These are phyloP conservation scores for Mayetiola destructor DNA, from an alignment of 2,888 invertebrate genomes.

Conservation along the genomic window DNA sequence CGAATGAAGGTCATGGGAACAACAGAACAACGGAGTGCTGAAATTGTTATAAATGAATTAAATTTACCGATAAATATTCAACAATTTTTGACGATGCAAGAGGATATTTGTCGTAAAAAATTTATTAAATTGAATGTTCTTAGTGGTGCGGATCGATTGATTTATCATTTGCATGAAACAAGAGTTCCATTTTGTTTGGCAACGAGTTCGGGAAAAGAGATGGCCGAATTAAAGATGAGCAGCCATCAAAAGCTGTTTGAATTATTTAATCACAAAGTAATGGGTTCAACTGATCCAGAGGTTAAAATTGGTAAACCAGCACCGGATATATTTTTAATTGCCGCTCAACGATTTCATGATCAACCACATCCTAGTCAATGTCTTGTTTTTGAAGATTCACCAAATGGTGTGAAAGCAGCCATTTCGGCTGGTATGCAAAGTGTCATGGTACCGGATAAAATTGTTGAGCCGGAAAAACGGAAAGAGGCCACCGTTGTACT, in stretches of 20 bases:
- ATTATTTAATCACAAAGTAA: slow-evolving; percentile 61
- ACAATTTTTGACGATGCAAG: slow-evolving; percentile 40
- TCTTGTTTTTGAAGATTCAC: slow-evolving; percentile 84
- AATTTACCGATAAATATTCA: slow-evolving; percentile 50
- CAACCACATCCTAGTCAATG: slow-evolving; percentile 55
- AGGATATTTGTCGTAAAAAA: slow-evolving; percentile 34
- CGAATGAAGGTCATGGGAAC: slow-evolving; percentile 65
- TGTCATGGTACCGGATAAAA: slow-evolving; percentile 63
- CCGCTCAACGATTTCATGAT: slow-evolving; percentile 56
- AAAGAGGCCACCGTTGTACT: slow-evolving; percentile 54
- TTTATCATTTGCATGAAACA: slow-evolving; percentile 54
- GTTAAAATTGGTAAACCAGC: slow-evolving; percentile 77
- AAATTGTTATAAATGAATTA: slow-evolving; percentile 51
- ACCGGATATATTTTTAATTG: slow-evolving; percentile 74
- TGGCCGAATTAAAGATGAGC: slow-evolving; percentile 54
- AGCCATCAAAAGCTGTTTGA: slow-evolving; percentile 49
- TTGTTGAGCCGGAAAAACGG: slow-evolving; percentile 36
- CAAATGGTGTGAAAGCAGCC: slow-evolving; percentile 73
- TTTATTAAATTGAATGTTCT: slow-evolving; percentile 46
- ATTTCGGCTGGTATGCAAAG: slow-evolving; percentile 71
- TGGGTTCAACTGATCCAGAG: slow-evolving; percentile 69
- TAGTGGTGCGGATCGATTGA: slow-evolving; percentile 67
- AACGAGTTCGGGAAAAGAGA: slow-evolving; percentile 64
- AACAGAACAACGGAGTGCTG: slow-evolving; percentile 51
- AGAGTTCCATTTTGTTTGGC: slow-evolving; percentile 78